A percentile compares a stretch with the other conserved stretches of the same genome.
Conservation (phyloP, 2,888 invertebrate species). For the Gastrophysa polygoni region DNA sequence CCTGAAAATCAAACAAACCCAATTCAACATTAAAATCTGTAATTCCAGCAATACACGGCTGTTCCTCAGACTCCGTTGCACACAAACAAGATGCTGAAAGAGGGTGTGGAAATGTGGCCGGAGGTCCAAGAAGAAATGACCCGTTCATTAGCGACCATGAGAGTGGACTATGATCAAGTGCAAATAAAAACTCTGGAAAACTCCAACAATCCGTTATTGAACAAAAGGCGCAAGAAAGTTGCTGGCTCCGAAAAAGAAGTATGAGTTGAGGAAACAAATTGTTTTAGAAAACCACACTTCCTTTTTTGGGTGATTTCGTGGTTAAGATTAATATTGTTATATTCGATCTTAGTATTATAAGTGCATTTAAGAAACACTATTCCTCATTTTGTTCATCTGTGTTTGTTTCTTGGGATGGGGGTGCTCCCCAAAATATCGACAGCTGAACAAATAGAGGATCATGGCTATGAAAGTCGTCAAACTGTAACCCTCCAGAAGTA, state of each 20-base stretch:
- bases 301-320: not conserved
- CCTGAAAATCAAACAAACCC: no score
- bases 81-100: conserved; percentile 86
- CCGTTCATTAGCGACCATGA: conserved; percentile 95
- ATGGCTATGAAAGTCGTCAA: no score
- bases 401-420: no score
- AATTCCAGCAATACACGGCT: conserved; percentile 67
- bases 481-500: no score
- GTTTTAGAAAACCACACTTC: not conserved
- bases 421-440: not conserved
- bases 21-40: no score
- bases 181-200: conserved; percentile 92
- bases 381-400: not conserved
- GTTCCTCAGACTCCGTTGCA: conserved; percentile 96
- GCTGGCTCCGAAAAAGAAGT: conserved; percentile 18
- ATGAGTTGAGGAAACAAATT: conserved; percentile 6
- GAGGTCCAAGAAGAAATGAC: conserved; percentile 99
- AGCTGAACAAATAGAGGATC: no score
- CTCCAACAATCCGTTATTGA: conserved; percentile 90
- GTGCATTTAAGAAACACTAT: conserved; percentile 22
- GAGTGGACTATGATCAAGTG: conserved; percentile 96
- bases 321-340: not conserved
- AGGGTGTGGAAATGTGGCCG: conserved; percentile 93
- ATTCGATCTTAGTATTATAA: conserved; percentile 18
- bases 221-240: conserved; percentile 74